These are phyloP conservation scores for Ranitomeya variabilis DNA, from an alignment of 2,113 vertebrate genomes.

Conservation along the genomic window DNA sequence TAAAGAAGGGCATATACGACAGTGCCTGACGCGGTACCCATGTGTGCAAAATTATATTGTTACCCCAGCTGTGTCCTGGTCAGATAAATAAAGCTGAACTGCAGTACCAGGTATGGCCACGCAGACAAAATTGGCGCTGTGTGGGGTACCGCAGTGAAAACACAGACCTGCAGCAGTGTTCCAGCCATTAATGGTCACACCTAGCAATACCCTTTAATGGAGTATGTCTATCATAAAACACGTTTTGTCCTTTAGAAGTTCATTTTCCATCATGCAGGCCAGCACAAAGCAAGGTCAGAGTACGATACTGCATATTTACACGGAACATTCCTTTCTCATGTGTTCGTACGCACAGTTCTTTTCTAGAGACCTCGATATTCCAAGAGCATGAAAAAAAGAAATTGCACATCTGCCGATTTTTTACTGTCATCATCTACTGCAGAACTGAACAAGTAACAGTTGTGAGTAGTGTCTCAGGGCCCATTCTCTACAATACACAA, in stretches of 20 bases:
- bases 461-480: neutral
- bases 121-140: neutral
- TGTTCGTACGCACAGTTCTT: constrained; percentile 36
- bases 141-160: neutral
- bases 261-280: neutral
- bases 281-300: constrained; percentile 31
- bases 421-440: neutral
- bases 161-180: neutral
- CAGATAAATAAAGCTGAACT: neutral
- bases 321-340: constrained; percentile 46
- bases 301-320: constrained; percentile 1
- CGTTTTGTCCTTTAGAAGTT: neutral
- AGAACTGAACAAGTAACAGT: neutral
- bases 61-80: neutral
- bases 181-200: neutral
- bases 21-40: no score
- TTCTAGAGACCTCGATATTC: constrained; percentile 23
- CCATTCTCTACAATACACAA: neutral
- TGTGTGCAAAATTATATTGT: no score
- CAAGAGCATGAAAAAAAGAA: neutral
- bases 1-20: no score
- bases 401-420: neutral
- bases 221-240: neutral
- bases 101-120: neutral
- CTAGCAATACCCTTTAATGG: neutral